A percentile compares a stretch with the other conserved stretches of the same genome.
phyloP scores from a whole-genome alignment of 2,797 vertebrate species.

The Garrulus glandarius region DNA sequence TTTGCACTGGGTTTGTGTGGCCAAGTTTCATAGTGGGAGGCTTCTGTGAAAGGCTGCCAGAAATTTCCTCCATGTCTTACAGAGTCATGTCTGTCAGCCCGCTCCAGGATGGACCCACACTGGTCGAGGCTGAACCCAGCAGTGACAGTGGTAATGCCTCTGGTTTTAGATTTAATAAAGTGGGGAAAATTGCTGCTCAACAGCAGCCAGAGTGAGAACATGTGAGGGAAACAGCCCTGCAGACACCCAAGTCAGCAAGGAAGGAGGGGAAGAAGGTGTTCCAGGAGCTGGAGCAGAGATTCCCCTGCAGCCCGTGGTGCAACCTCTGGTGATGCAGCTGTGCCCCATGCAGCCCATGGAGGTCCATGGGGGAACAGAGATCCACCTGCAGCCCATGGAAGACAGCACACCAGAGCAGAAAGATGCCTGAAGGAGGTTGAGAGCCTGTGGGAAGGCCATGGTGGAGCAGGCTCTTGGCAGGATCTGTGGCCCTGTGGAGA shows the following conservation, averaged over 20 bases:
- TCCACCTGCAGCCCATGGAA: background rate
- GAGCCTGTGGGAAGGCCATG: background rate
- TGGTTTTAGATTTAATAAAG: background rate
- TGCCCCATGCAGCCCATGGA: background rate
- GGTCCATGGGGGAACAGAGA: background rate
- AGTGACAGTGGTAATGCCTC: fast-evolving
- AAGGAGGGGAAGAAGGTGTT: background rate
- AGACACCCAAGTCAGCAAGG: background rate
- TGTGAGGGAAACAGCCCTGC: background rate
- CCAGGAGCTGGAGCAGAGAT: background rate
- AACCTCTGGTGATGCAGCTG: background rate
- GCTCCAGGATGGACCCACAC: fast-evolving
- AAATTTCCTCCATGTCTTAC: fast-evolving
- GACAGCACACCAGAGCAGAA: background rate
- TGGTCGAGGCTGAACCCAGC: background rate
- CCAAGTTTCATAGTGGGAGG: background rate
- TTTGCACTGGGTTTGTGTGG: background rate
- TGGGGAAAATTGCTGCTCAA: background rate
- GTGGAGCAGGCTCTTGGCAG: background rate
- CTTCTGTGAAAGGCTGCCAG: background rate
- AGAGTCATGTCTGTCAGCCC: fast-evolving
- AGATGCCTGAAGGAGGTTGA: background rate
- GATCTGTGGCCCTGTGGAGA: background rate
- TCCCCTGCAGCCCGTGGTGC: background rate
- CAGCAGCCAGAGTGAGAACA: background rate